Evolutionary conservation across 2,113 vertebrate species (phyloP), one percentile per base, ranked within the genome.

Genomic region (Charina bottae): DNA sequence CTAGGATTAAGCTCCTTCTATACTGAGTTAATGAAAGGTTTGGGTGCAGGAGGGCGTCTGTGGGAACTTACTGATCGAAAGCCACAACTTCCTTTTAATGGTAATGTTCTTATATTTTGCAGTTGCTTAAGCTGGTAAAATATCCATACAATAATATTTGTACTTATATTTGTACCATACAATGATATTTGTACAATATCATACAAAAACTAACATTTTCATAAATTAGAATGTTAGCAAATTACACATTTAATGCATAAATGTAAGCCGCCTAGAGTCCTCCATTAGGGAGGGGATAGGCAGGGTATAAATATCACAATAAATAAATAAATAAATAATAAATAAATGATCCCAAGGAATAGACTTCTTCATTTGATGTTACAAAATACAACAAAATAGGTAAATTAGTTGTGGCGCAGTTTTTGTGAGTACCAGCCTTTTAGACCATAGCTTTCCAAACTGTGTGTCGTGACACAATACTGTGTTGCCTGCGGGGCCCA

Each of bases 1-100:
- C 64, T 90, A 99, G 99, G 99, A 92, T 94, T 99, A 89, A 99
- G 99, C 96, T 98, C 99, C 0, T 99, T 99, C 97, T 99, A 99
- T 96, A 99, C 99, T 0, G 99, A 99, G 95, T 96, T 99, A 90
- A 99, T 99, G 99, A 99, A 99, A 94, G 99, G 99, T 42, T 98
- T 99, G 85, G 99, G 99, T 78, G 99, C 99, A 0, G 99, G 99
- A 85, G 92, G 98, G n/a, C 98, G 99, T 90, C 97, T 99, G 0
- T 99, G 99, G 99, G 98, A 99, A 96, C 98, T 99, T 91, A 96
- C 98, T 84, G 99, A 99, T 95, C 97, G 99, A 93, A 98, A 98
- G 56, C 99, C 99, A 0, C 96, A 97, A 86, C 98, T 99, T 94
- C 98, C 98, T 72, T 97, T 99, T 53, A 97, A 98, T 91, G 98